These are phyloP conservation scores for Nemapogon koenigi DNA, from an alignment of 2,888 invertebrate genomes.

Conservation along the genomic window DNA sequence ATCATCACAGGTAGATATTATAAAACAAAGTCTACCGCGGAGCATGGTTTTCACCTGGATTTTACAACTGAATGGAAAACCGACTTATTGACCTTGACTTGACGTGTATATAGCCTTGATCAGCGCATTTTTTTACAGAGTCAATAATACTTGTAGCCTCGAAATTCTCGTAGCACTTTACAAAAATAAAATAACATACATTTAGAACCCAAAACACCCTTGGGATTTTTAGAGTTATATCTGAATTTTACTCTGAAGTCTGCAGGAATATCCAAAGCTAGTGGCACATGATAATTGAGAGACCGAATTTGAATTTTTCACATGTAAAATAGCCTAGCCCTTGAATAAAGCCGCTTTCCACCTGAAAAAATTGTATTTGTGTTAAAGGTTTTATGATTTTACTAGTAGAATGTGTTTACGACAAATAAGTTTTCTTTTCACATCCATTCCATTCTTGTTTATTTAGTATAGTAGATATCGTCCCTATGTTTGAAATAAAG, in stretches of 20 bases:
- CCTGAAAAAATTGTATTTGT: constrained; percentile 33
- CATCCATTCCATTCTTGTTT: too few relatives aligned
- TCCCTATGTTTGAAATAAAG: too few relatives aligned
- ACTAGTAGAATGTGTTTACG: too few relatives aligned
- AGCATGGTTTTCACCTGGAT: too few relatives aligned
- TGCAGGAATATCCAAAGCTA: constrained; percentile 71
- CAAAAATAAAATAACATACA: constrained; percentile 50
- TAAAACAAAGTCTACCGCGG: too few relatives aligned
- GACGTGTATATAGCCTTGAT: neutral
- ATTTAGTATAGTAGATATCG: too few relatives aligned
- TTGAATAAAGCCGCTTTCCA: constrained; percentile 77
- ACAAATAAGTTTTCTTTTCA: too few relatives aligned
- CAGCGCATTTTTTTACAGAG: too few relatives aligned
- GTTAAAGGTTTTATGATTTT: too few relatives aligned
- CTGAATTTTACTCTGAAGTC: constrained; percentile 69
- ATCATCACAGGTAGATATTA: too few relatives aligned
- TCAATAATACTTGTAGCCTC: too few relatives aligned
- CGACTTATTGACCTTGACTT: neutral
- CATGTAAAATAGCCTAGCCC: constrained; percentile 72
- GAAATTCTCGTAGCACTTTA: too few relatives aligned
- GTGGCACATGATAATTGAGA: constrained; percentile 74
- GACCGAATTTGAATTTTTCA: constrained; percentile 73
- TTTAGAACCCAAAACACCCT: constrained; percentile 73
- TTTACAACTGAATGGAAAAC: neutral
- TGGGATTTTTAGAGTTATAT: constrained; percentile 67